Evolutionary conservation across 1,140 invertebrate genomes (phyloP).

Genomic region (Brachionus rotundiformis): DNA sequence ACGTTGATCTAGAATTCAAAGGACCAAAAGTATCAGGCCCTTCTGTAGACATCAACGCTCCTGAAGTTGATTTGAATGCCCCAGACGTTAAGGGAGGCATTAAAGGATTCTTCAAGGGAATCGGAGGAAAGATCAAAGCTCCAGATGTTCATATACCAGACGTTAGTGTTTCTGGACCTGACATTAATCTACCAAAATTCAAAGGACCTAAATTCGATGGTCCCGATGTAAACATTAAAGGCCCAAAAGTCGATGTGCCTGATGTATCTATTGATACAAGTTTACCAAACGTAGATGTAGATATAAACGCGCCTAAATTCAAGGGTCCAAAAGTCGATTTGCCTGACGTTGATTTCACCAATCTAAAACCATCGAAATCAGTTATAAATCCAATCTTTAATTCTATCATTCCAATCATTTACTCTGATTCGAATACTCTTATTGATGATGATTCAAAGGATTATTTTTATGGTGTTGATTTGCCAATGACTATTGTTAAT

Average conservation of each 20-base stretch:
- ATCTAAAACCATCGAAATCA: neutral
- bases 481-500: slow-evolving; percentile 44
- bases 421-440: neutral
- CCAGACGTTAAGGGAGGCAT: slow-evolving; percentile 1
- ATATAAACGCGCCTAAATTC: neutral
- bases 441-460: neutral
- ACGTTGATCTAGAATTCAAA: neutral
- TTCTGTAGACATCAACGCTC: neutral
- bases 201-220: slow-evolving; percentile 21
- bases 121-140: slow-evolving; percentile 38
- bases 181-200: slow-evolving; percentile 27
- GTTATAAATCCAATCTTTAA: neutral
- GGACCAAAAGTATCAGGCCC: neutral
- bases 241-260: slow-evolving; percentile 14
- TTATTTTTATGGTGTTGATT: slow-evolving; percentile 21
- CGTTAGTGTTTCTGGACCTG: neutral
- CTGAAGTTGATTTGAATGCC: slow-evolving; percentile 6
- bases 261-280: neutral
- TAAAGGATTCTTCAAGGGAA: slow-evolving; percentile 12
- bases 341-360: neutral
- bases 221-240: neutral
- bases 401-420: neutral
- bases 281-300: neutral
- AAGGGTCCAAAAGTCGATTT: slow-evolving; percentile 19
- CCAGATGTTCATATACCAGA: slow-evolving; percentile 40